Conservation (phyloP, 2,888 invertebrate species). For the Bimastos eiseni region DNA sequence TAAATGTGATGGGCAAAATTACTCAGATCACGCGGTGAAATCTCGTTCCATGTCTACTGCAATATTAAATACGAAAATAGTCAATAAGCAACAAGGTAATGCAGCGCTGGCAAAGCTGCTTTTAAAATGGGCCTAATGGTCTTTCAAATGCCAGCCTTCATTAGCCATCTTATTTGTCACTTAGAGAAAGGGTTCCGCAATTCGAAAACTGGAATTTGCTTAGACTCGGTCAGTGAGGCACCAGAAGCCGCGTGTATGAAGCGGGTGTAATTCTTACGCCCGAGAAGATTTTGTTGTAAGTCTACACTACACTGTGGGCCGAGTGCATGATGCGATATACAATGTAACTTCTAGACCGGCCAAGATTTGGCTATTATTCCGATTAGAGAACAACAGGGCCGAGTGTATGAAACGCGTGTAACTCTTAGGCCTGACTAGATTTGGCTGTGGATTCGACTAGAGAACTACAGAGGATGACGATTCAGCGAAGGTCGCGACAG, state of each 20-base stretch:
- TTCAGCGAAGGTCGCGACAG: not conserved
- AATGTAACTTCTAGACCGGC: no score
- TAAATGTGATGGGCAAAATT: not conserved
- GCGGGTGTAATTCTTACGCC: no score
- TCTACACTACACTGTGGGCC: no score
- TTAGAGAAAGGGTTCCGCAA: not conserved
- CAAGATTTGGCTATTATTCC: no score
- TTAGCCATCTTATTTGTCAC: not conserved
- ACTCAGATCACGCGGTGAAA: not conserved
- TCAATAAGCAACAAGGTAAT: not conserved
- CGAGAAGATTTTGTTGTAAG: no score
- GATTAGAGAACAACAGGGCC: no score
- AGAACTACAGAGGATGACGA: no score
- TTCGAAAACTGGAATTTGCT: not conserved
- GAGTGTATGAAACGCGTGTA: no score
- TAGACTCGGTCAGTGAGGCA: not conserved
- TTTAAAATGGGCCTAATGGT: not conserved
- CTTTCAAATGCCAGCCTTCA: not conserved
- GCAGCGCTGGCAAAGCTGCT: not conserved
- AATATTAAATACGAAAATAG: not conserved
- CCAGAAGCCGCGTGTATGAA: no score
- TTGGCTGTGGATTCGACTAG: no score
- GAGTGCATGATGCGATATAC: no score
- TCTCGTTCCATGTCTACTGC: not conserved
- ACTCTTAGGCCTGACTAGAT: no score